These are phyloP conservation scores for Stenopsyche tienmushanensis DNA, from an alignment of 1,140 invertebrate genomes.

Conservation along the genomic window DNA sequence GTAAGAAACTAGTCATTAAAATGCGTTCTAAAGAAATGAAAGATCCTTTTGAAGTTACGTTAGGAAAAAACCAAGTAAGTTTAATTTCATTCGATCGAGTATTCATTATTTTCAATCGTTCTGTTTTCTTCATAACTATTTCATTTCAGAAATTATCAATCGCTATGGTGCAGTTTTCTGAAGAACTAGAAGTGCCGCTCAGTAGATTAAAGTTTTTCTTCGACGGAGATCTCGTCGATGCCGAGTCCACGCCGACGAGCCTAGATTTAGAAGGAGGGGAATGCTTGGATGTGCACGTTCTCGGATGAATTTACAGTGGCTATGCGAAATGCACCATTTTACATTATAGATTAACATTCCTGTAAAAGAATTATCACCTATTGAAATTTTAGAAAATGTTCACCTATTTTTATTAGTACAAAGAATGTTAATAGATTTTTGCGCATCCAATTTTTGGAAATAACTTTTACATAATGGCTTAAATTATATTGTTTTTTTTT, in stretches of 20 bases:
- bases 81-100: neutral
- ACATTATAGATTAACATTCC: neutral
- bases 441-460: neutral
- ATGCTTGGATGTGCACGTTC: conserved; percentile 35
- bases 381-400: neutral
- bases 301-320: neutral
- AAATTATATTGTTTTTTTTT: no score
- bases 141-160: conserved; percentile 38
- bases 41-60: conserved; percentile 27
- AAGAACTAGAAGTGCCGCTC: conserved; percentile 37
- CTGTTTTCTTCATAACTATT: neutral
- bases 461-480: no score
- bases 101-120: neutral
- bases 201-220: conserved; percentile 40
- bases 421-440: neutral
- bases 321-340: neutral
- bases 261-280: conserved; percentile 41
- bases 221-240: conserved; percentile 39
- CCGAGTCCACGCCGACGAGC: conserved; percentile 23
- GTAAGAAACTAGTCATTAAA: conserved; percentile 32
- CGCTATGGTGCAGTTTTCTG: conserved; percentile 38
- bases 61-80: conserved; percentile 33
- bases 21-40: conserved; percentile 38
- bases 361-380: neutral
- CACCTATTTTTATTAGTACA: neutral